Evolutionary conservation across 1,140 invertebrate genomes (phyloP).

Genomic region (Limonius californicus): DNA sequence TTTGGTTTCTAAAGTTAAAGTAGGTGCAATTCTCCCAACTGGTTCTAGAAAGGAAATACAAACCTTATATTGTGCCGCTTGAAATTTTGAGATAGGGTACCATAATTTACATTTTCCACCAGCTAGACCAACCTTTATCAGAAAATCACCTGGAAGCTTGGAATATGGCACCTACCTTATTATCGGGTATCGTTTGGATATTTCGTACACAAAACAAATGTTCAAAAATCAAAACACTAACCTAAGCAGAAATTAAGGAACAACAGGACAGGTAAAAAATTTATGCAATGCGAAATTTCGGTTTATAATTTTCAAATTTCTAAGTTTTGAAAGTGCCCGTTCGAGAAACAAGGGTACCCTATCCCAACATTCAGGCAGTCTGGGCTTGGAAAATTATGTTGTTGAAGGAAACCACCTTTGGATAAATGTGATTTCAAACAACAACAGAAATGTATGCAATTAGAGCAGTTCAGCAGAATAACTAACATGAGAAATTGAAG

Average conservation of each 20-base stretch:
- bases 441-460: too few relatives aligned
- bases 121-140: background rate
- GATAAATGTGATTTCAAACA: too few relatives aligned
- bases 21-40: slow-evolving; percentile 54
- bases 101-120: background rate
- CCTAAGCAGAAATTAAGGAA: too few relatives aligned
- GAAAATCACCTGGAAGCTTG: too few relatives aligned
- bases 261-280: background rate
- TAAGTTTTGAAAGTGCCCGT: slow-evolving; percentile 45
- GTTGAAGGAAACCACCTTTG: too few relatives aligned
- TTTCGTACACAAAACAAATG: too few relatives aligned
- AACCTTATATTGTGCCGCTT: background rate
- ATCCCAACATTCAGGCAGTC: slow-evolving; percentile 96
- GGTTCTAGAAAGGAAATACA: slow-evolving; percentile 43
- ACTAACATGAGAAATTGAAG: background rate
- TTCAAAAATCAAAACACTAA: too few relatives aligned
- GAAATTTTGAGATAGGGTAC: slow-evolving; percentile 10
- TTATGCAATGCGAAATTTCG: background rate
- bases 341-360: slow-evolving; percentile 79
- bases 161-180: too few relatives aligned
- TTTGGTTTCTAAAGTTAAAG: slow-evolving; percentile 53
- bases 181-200: too few relatives aligned
- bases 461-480: too few relatives aligned
- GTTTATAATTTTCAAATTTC: background rate
- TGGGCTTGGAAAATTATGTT: slow-evolving; percentile 33